Conservation (phyloP, 2,797 vertebrate species). For the Xenentodon cancila region DNA sequence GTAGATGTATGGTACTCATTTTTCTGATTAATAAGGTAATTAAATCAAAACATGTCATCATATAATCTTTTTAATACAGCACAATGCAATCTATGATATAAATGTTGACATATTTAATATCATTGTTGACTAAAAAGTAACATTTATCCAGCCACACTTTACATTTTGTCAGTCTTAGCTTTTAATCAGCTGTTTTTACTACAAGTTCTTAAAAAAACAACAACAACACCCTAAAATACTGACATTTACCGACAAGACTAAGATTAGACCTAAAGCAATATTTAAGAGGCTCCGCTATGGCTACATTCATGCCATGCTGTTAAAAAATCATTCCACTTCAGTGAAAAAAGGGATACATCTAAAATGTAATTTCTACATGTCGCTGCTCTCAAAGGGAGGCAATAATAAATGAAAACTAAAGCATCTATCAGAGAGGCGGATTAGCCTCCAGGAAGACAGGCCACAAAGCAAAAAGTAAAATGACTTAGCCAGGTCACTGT, state of each 20-base stretch:
- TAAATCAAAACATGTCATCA: too few relatives aligned
- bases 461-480: slow-evolving; percentile 71
- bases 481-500: slow-evolving; percentile 70
- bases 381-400: slow-evolving; percentile 53
- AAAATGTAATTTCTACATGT: slow-evolving; percentile 63
- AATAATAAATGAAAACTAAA: slow-evolving; percentile 65
- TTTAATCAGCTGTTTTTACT: slow-evolving; percentile 9
- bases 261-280: slow-evolving; percentile 65
- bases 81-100: too few relatives aligned
- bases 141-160: too few relatives aligned
- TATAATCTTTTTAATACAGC: too few relatives aligned
- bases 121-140: too few relatives aligned
- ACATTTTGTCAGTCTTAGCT: slow-evolving; percentile 4
- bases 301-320: slow-evolving; percentile 79
- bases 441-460: slow-evolving; percentile 71
- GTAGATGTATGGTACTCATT: too few relatives aligned
- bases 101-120: too few relatives aligned
- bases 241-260: slow-evolving; percentile 63
- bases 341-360: slow-evolving; percentile 58
- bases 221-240: slow-evolving; percentile 71
- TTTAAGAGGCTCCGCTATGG: slow-evolving; percentile 61
- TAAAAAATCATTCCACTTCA: slow-evolving; percentile 68
- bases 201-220: slow-evolving; percentile 77
- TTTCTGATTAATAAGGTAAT: too few relatives aligned
- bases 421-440: slow-evolving; percentile 69